Conservation (phyloP, 2,113 vertebrate genomes). For the Capreolus pygargus region DNA sequence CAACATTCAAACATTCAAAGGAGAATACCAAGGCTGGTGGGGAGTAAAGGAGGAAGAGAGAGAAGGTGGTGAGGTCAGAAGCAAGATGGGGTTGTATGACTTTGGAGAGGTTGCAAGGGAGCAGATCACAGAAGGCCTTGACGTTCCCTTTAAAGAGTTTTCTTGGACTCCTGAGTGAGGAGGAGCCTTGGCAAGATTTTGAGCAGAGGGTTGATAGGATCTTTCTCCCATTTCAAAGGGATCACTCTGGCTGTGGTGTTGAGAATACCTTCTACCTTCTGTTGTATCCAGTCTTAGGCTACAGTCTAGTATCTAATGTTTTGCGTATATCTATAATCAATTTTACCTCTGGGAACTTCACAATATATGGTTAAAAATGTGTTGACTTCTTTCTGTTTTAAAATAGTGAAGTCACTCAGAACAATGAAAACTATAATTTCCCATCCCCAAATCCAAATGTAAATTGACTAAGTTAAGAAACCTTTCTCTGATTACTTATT, state of each 20-base stretch:
- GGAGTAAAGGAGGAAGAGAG: not conserved
- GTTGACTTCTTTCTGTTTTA: not conserved
- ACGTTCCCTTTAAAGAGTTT: not conserved
- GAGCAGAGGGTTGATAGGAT: not conserved
- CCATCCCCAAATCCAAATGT: not conserved
- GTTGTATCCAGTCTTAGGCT: not conserved
- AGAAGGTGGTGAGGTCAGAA: not conserved
- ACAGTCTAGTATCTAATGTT: not conserved
- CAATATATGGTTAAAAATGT: conserved; percentile 8
- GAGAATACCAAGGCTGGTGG: not conserved
- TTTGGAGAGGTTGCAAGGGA: not conserved
- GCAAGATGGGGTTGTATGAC: not conserved
- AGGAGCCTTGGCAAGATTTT: not conserved
- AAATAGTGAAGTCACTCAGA: not conserved
- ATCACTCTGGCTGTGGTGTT: not conserved
- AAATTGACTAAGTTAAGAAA: conserved; percentile 35
- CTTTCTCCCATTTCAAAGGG: not conserved
- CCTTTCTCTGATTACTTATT: conserved; percentile 37
- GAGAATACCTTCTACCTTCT: not conserved
- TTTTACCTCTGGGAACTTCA: not conserved
- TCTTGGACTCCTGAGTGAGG: not conserved
- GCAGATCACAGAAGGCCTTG: not conserved
- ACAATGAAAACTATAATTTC: not conserved
- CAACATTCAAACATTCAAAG: not conserved
- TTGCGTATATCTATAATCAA: not conserved